A percentile compares a stretch with the other conserved stretches of the same genome.
phyloP scores from a whole-genome alignment of 2,113 vertebrate genomes.

The Dolichotis patagonum region DNA sequence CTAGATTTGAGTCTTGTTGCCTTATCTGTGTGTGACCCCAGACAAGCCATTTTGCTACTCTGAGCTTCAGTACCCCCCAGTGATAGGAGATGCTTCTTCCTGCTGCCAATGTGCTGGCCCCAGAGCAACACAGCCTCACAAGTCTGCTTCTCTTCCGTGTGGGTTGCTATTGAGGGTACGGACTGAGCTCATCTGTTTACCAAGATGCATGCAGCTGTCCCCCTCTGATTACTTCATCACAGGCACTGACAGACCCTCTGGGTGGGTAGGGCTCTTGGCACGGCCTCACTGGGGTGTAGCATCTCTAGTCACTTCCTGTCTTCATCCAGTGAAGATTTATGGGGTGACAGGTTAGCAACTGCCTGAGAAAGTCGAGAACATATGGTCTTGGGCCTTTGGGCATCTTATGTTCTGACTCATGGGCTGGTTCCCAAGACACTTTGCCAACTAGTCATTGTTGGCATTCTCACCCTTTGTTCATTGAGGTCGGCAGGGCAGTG shows the following conservation, averaged over 20 bases:
- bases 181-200: conserved; percentile 61
- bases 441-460: neutral
- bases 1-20: neutral
- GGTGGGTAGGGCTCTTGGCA: conserved; percentile 27
- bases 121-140: accelerated
- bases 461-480: neutral
- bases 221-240: conserved; percentile 42
- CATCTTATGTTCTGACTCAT: neutral
- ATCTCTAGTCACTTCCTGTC: neutral
- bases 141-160: neutral
- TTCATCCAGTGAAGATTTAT: conserved; percentile 73
- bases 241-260: conserved; percentile 61
- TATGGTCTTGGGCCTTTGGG: neutral
- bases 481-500: neutral
- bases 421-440: conserved; percentile 28
- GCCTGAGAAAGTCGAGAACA: neutral
- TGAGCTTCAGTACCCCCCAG: too few relatives aligned
- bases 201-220: conserved; percentile 66
- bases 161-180: neutral
- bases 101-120: neutral
- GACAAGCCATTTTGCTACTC: neutral
- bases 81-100: neutral
- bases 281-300: neutral
- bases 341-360: conserved; percentile 30
- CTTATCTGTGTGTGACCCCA: neutral